A percentile compares a stretch with the other conserved stretches of the same genome.
Conservation (phyloP, 2,797 vertebrate genomes). For the Parauchenoglanis ngamensis region DNA sequence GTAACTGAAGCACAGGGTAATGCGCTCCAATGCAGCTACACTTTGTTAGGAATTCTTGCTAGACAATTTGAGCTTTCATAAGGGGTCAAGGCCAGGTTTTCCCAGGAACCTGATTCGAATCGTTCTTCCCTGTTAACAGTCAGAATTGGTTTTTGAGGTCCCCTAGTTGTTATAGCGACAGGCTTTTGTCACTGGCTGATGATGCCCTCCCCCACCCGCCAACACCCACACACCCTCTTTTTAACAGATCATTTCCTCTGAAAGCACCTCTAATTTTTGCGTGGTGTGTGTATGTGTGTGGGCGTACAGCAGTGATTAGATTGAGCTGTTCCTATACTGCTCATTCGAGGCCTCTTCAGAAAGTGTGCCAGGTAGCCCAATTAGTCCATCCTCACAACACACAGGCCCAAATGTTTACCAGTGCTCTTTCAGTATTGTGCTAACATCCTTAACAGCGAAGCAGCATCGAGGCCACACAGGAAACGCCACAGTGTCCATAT, state of each 20-base stretch:
- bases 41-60: background rate
- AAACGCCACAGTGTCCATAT: conserved; percentile 60
- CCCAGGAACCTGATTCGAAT: conserved; percentile 55
- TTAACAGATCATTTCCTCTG: conserved; percentile 31
- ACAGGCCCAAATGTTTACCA: conserved; percentile 53
- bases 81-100: conserved; percentile 49
- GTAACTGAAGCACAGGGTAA: background rate
- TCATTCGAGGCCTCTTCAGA: conserved; percentile 54
- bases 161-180: conserved; percentile 70
- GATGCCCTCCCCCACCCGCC: conserved; percentile 33
- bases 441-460: conserved; percentile 51
- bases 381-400: conserved; percentile 53
- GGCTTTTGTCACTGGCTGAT: conserved; percentile 64
- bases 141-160: conserved; percentile 72
- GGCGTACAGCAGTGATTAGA: conserved; percentile 38
- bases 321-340: conserved; percentile 51
- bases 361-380: conserved; percentile 55
- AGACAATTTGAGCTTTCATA: background rate
- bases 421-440: conserved; percentile 52
- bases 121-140: conserved; percentile 48
- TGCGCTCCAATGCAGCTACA: background rate
- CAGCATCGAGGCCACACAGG: conserved; percentile 52
- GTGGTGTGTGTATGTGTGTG: conserved; percentile 12
- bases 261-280: conserved; percentile 50
- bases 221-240: conserved; percentile 38